Conservation (phyloP, 2,888 invertebrate species). For the Stenodera caucasica region DNA sequence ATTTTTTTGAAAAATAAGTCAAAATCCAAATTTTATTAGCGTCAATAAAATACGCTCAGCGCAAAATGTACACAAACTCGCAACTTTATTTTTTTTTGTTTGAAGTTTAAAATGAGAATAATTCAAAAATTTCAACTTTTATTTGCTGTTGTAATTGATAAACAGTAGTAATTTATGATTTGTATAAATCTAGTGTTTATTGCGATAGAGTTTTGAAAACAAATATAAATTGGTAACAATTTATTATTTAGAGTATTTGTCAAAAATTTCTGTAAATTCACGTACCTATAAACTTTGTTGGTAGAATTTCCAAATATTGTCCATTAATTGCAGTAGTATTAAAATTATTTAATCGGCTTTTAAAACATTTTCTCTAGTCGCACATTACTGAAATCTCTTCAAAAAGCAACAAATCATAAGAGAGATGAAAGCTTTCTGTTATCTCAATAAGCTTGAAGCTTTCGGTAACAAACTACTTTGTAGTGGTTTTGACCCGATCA, state of each 20-base stretch:
- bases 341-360: constrained; percentile 1
- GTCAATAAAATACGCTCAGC: too few species aligned
- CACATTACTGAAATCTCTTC: not conserved
- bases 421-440: constrained; percentile 34
- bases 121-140: not conserved
- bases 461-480: constrained; percentile 36
- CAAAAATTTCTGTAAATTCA: not conserved
- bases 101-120: not conserved
- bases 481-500: constrained; percentile 35
- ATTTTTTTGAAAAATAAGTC: too few species aligned
- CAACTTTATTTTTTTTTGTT: too few species aligned
- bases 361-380: not conserved
- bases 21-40: too few species aligned
- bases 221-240: not conserved
- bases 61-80: too few species aligned
- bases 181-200: not conserved
- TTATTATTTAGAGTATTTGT: not conserved
- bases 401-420: constrained; percentile 21
- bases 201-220: not conserved
- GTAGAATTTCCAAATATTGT: not conserved
- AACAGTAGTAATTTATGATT: not conserved
- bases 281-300: not conserved
- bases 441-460: constrained; percentile 34
- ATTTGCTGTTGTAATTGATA: not conserved
- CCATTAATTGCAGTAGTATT: too few species aligned